phyloP scores from a whole-genome alignment of 2,888 invertebrate species.

The Tenthredo notha region DNA sequence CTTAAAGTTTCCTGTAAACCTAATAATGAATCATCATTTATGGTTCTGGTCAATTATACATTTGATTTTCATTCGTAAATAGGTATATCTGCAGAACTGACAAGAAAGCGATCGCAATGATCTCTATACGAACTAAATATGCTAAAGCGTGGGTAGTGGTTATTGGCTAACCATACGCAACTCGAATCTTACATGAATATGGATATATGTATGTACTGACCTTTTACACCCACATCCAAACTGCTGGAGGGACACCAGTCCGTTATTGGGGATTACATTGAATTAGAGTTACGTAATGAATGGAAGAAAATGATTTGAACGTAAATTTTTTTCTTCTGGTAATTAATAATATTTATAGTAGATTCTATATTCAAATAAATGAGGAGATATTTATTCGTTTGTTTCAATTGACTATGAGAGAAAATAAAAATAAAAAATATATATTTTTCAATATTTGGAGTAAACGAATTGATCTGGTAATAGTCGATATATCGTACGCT shows the following conservation, averaged over 20 bases:
- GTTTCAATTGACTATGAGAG: neutral
- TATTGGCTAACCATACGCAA: conserved; percentile 7
- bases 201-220: conserved; percentile 9
- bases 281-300: neutral
- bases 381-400: neutral
- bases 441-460: neutral
- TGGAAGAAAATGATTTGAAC: neutral
- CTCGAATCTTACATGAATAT: neutral
- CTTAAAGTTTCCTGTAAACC: no score
- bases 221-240: conserved; percentile 24
- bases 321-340: neutral
- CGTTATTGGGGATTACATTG: neutral
- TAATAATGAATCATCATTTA: no score
- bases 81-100: neutral
- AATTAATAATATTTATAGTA: neutral
- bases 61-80: neutral
- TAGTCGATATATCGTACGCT: no score
- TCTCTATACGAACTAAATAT: neutral
- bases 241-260: neutral
- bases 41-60: no score
- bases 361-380: neutral
- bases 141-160: conserved; percentile 16
- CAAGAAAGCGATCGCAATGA: neutral
- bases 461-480: neutral
- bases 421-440: neutral